phyloP scores from a whole-genome alignment of 2,888 invertebrate species.

The Psylliodes chrysocephalus region DNA sequence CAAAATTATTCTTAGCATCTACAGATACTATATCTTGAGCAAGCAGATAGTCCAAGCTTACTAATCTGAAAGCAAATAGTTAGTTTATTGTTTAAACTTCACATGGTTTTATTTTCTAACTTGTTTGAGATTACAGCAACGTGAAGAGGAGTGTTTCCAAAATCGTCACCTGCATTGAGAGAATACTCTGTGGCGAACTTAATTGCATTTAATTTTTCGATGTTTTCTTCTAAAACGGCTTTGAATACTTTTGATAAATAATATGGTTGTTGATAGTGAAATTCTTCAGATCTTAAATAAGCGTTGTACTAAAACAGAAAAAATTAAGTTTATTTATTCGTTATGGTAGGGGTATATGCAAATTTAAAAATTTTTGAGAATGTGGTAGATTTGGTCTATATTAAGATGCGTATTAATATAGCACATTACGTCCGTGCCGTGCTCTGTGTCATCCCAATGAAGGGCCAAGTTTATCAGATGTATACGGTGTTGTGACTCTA shows the following conservation, averaged over 20 bases:
- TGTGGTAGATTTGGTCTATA: too few species aligned
- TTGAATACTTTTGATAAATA: background rate
- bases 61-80: background rate
- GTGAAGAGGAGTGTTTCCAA: slow-evolving; percentile 49
- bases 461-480: too few species aligned
- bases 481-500: too few species aligned
- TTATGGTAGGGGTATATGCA: too few species aligned
- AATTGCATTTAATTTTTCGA: background rate
- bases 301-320: slow-evolving; percentile 4
- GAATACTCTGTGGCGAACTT: slow-evolving; percentile 1
- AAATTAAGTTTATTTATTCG: too few species aligned
- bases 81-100: background rate
- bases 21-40: slow-evolving; percentile 37
- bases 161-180: slow-evolving; percentile 44
- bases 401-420: too few species aligned
- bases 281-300: background rate
- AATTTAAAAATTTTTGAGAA: too few species aligned
- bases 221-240: background rate
- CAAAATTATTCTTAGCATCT: slow-evolving; percentile 44
- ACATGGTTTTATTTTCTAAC: slow-evolving; percentile 30
- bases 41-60: slow-evolving; percentile 31
- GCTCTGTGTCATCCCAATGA: too few species aligned
- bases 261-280: background rate
- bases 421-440: too few species aligned
- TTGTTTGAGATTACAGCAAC: slow-evolving; percentile 41